These are phyloP conservation scores for Bacillus rossius DNA, from an alignment of 1,140 invertebrate genomes.

Conservation along the genomic window DNA sequence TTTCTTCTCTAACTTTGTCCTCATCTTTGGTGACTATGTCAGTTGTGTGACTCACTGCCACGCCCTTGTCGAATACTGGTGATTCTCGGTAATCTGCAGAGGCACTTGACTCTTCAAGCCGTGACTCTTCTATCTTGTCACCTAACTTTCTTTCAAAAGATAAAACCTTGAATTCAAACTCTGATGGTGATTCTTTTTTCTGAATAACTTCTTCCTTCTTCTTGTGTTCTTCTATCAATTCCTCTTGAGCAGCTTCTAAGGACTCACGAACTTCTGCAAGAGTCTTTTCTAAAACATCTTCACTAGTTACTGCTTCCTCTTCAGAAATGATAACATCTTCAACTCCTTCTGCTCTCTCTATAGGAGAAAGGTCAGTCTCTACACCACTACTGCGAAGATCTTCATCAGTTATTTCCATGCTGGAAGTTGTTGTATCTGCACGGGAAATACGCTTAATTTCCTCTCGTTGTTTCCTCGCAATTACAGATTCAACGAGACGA, in stretches of 20 bases:
- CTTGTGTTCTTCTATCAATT: slow-evolving; percentile 54
- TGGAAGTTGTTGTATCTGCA: slow-evolving; percentile 51
- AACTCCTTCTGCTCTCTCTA: slow-evolving; percentile 48
- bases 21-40: slow-evolving; percentile 2
- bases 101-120: slow-evolving; percentile 23
- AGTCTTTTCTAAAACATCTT: slow-evolving; percentile 12
- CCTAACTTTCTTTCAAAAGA: slow-evolving; percentile 33
- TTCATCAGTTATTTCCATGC: slow-evolving; percentile 63
- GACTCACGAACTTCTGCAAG: slow-evolving; percentile 51
- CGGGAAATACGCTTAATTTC: slow-evolving; percentile 39
- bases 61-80: not conserved
- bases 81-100: not conserved
- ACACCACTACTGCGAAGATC: slow-evolving; percentile 56
- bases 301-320: not conserved
- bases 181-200: slow-evolving; percentile 61
- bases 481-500: slow-evolving; percentile 44
- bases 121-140: slow-evolving; percentile 26
- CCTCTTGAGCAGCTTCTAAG: slow-evolving; percentile 55
- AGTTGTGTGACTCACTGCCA: too few species aligned
- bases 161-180: slow-evolving; percentile 59
- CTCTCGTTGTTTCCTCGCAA: slow-evolving; percentile 44
- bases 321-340: slow-evolving; percentile 28
- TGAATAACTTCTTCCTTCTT: slow-evolving; percentile 37
- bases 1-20: not conserved
- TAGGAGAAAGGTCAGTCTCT: slow-evolving; percentile 58